These are phyloP conservation scores for Pterocles orientalis DNA, from an alignment of 2,113 vertebrate species.

Conservation along the genomic window DNA sequence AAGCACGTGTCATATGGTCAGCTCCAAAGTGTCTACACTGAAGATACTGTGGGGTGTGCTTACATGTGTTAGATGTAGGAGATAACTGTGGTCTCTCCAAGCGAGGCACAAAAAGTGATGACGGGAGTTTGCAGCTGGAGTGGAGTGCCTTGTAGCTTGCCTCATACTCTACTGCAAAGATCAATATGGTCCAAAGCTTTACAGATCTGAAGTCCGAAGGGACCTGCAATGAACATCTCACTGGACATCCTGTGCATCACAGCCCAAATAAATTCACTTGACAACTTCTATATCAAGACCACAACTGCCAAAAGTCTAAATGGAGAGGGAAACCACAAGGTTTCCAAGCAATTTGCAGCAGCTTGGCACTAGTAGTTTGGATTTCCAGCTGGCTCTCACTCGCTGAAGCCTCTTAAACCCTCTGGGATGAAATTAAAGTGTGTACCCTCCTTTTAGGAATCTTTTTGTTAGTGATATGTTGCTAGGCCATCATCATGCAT, in stretches of 20 bases:
- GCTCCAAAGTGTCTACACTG: not conserved
- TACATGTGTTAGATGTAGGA: rapidly evolving
- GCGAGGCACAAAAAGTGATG: rapidly evolving
- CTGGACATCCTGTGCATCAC: not conserved
- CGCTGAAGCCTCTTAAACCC: not conserved
- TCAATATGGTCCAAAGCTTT: not conserved
- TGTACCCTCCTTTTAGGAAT: not conserved
- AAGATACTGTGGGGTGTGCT: not conserved
- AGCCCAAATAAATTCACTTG: not conserved
- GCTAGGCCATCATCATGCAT: not conserved
- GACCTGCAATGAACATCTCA: not conserved
- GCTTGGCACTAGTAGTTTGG: not conserved
- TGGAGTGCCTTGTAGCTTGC: not conserved
- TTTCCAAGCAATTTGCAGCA: not conserved
- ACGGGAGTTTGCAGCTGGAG: not conserved
- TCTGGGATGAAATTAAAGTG: not conserved
- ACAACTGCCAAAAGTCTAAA: not conserved
- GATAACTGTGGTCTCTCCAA: not conserved
- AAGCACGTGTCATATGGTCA: not conserved
- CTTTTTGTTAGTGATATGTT: not conserved
- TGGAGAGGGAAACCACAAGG: not conserved
- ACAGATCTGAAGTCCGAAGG: not conserved
- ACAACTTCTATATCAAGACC: not conserved
- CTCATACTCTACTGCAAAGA: not conserved
- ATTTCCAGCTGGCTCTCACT: not conserved